Evolutionary conservation across 2,888 invertebrate genomes (phyloP), one percentile per base, ranked within the genome.

Genomic region (Galerucella nymphaeae): DNA sequence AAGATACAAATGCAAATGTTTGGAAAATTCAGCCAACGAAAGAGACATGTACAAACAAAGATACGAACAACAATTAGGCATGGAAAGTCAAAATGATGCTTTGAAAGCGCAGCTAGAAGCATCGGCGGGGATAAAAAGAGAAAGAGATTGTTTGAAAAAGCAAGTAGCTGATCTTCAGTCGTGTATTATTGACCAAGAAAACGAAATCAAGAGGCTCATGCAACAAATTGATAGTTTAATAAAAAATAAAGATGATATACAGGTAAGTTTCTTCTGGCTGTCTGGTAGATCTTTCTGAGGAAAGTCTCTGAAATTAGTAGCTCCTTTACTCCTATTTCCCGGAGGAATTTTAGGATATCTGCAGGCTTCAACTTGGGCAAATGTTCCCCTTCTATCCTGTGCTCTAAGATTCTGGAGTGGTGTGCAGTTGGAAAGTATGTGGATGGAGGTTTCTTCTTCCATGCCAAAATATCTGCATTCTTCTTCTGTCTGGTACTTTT

Each of bases 141-240:
- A 90, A 78, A 87, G 87, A 79, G 89, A 88, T 80, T 76, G 79
- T 66, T 81, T 90, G 23, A 80, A 87, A 66, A 88, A 88, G 77
- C 89, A 89, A 84, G 82, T 90, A 50, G 86, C 88, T 76, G 90
- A 90, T 84, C 84, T 87, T 57, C 89, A 90, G 80, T 88, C 89
- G 73, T 88, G 88, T 81, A 85, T 88, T 20, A 88, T 89, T 83
- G 90, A 90, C 75, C 89, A 89, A 83, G 90, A 88, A 68, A 87
- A 89, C 78, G 90, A 90, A 85, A 90, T 90, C 53, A 89, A 87
- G 82, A 87, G 86, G 77, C 83, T 90, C 65, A 86, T 88, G 0
- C 62, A 81, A 58, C 89, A 90, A 83, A 87, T 90, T 57, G 89
- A 90, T 77, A 85, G 83, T 76, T 79, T 90, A 70, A 84, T 83